Percentiles rank a stretch among this genome's conserved stretches.
Conservation (phyloP, 2,888 invertebrate species). For the Papilio elwesi region DNA sequence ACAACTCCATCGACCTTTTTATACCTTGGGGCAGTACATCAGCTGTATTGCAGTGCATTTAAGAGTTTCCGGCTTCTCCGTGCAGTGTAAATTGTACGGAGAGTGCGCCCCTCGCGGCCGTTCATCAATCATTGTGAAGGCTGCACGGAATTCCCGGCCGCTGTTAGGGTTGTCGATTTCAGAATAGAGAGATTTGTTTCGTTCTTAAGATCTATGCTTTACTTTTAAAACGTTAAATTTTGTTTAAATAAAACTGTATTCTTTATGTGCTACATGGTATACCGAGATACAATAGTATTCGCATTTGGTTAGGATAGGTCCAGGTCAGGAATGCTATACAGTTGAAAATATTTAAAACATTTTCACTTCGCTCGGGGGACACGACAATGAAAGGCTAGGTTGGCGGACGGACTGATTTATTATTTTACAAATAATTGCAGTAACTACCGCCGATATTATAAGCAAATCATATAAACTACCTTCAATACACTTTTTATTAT, state of each 20-base stretch:
- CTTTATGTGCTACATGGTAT: too few species aligned
- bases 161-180: slow-evolving; percentile 29
- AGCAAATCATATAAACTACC: too few species aligned
- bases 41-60: slow-evolving; percentile 46
- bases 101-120: slow-evolving; percentile 52
- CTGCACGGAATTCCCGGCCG: slow-evolving; percentile 14
- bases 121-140: slow-evolving; percentile 72
- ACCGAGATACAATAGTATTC: too few species aligned
- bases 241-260: not conserved
- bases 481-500: too few species aligned
- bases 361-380: too few species aligned
- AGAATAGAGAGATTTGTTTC: slow-evolving; percentile 20
- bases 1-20: slow-evolving; percentile 32
- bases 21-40: slow-evolving; percentile 23
- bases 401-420: too few species aligned
- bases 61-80: slow-evolving; percentile 56
- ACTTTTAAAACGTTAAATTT: slow-evolving; percentile 9
- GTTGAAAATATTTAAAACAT: too few species aligned
- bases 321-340: too few species aligned
- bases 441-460: too few species aligned
- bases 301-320: too few species aligned
- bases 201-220: slow-evolving; percentile 11
- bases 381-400: too few species aligned
- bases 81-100: slow-evolving; percentile 60
- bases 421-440: too few species aligned